Conservation (phyloP, 2,888 invertebrate genomes). For the Abscondita cerata region DNA sequence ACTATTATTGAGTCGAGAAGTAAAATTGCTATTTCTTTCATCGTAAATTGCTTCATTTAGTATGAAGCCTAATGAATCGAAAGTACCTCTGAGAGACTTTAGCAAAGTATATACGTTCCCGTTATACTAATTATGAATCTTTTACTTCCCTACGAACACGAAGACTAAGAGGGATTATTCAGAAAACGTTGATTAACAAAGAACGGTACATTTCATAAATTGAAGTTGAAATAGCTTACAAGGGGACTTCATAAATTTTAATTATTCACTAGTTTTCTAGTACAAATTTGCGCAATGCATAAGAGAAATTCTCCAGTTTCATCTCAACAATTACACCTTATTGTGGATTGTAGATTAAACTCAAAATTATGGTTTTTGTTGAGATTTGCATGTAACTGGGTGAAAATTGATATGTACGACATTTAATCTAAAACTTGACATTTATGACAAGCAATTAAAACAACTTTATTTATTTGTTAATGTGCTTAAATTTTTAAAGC, state of each 20-base stretch:
- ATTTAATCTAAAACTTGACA: neutral
- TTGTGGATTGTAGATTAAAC: too few relatives aligned
- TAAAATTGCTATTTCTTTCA: slow-evolving; percentile 50
- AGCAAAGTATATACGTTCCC: slow-evolving; percentile 36
- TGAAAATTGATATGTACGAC: neutral
- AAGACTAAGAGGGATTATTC: slow-evolving; percentile 38
- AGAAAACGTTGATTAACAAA: slow-evolving; percentile 40
- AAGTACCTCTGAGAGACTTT: slow-evolving; percentile 42
- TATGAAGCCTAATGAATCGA: slow-evolving; percentile 44
- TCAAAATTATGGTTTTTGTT: too few relatives aligned
- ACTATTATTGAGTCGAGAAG: slow-evolving; percentile 47
- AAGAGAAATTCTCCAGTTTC: too few relatives aligned
- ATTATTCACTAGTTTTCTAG: slow-evolving; percentile 8
- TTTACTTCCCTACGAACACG: slow-evolving; percentile 38
- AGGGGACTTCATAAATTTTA: slow-evolving; percentile 13
- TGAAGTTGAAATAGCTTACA: slow-evolving; percentile 35
- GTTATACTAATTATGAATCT: slow-evolving; percentile 42
- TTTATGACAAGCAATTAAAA: too few relatives aligned
- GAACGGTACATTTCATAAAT: slow-evolving; percentile 32
- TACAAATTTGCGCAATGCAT: too few relatives aligned
- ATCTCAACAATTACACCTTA: too few relatives aligned
- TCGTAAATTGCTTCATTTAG: slow-evolving; percentile 53
- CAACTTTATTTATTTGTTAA: too few relatives aligned
- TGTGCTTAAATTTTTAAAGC: too few relatives aligned
- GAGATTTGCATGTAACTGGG: too few relatives aligned